Evolutionary conservation across 2,888 invertebrate species (phyloP), one percentile per base, ranked within the genome.

Genomic region (Drosophila melanosoma): DNA sequence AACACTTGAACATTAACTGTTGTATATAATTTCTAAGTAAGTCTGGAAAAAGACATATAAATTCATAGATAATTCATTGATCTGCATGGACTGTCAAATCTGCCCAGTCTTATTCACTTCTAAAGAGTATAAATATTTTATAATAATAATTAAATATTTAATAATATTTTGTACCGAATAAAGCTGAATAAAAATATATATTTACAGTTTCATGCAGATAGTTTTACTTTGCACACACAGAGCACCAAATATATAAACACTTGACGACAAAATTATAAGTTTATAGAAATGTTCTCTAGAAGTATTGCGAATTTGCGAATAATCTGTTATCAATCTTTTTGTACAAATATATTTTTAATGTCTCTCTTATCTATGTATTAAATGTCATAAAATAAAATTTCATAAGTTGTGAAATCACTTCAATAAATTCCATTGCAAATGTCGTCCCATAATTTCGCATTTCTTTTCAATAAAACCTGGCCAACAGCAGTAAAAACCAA

Each of bases 401-500:
- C 15, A 45, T 1, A 23, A 45, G 1, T 45, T 23, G 12, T 8
- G 15, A 45, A 45, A 45, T 23, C 45, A 8, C 23, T 45, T 8
- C 23, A 45, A 1, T 45, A 15, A 45, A 23, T 15, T 45, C 15
- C 15, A 15, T 10, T 1, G n/a, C n/a, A n/a, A n/a, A n/a, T 11
- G 40, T 23, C 15, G 7, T 45, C 15, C 1, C 8, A 23, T 4
- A 15, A 45, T 15, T 45, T 29, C 29, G 1, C 29, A 29, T 29
- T 29, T 29, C 29, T 29, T 29, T 29, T 29, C 29, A 29, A 69
- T 69, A 70, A 85, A 84, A 66, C 36, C 68, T 45, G 20, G 23
- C 4, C 33, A 29, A 36, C 35, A 63, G 48, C 11, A 60, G 38
- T n/a, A 65, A 15, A 64, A 64, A 45, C 52, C 68, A 56, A 58